Percentiles rank a stretch among this genome's conserved stretches.
Evolutionary conservation across 2,888 invertebrate genomes (phyloP).

Genomic region (Embidobia sp.): DNA sequence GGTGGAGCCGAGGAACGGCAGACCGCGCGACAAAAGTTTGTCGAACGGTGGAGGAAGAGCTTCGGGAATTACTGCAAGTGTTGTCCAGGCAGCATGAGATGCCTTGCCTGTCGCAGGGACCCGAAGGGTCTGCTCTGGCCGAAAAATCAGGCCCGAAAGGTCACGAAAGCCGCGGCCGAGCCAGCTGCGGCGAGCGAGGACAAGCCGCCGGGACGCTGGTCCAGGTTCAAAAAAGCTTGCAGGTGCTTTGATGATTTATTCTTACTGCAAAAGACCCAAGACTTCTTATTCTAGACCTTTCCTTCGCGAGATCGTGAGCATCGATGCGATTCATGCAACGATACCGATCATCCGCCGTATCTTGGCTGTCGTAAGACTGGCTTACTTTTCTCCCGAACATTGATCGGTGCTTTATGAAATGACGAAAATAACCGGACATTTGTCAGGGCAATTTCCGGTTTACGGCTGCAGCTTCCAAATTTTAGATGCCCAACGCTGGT

Average conservation of each 20-base stretch:
- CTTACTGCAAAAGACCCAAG: constrained; percentile 23
- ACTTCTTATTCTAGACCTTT: too few relatives aligned
- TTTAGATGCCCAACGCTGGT: too few relatives aligned
- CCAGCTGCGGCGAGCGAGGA: constrained; percentile 24
- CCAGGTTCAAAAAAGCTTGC: constrained; percentile 75
- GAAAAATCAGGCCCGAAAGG: constrained; percentile 66
- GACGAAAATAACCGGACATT: too few relatives aligned
- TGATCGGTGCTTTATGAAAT: too few relatives aligned
- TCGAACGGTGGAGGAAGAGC: constrained; percentile 70
- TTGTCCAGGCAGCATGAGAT: constrained; percentile 74
- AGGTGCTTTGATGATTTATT: constrained; percentile 71
- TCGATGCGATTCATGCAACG: constrained; percentile 43
- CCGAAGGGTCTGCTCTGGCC: constrained; percentile 75
- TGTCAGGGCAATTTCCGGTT: too few relatives aligned
- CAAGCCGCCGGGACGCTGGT: constrained; percentile 70
- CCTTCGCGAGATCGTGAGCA: background rate
- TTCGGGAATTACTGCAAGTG: constrained; percentile 70
- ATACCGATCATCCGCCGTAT: constrained; percentile 6
- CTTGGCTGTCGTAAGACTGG: constrained; percentile 12
- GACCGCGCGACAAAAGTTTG: constrained; percentile 64
- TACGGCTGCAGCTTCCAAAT: too few relatives aligned
- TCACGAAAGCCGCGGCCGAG: constrained; percentile 53
- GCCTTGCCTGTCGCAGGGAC: constrained; percentile 75
- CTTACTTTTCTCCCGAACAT: constrained; percentile 19
- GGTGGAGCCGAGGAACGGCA: constrained; percentile 66